Base-by-base conservation (phyloP, 2,797 vertebrate species). In the Galaxias olidus region DNA sequence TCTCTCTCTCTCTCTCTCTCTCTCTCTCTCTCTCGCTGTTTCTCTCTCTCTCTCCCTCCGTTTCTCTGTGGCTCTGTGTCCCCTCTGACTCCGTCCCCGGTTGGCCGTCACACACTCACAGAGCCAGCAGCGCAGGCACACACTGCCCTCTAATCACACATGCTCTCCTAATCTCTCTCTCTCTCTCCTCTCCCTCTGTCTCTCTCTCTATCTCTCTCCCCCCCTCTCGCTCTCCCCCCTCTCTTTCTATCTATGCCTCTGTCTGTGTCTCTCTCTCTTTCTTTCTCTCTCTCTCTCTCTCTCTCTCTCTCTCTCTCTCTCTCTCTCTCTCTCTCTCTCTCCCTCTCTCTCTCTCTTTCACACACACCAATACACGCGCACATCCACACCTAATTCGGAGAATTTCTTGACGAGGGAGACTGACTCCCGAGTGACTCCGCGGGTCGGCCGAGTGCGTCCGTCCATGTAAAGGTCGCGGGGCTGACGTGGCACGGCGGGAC, bases 51-150 rank as follows among this genome's bases (percentile, higher is more conserved):
- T 30, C 43, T 59, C 0, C 46, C 57, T 14, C 8, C 20, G 11
- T 20, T 12, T 45, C 15, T 40, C 53, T 41, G 11, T 55, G 17
- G 8, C 51, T 53, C 15, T 52, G 30, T 30, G 30, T 30, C 30
- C 41, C n/a, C 13, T 19, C 9, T 19, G 56, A 57, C 40, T 12
- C 51, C 51, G 59, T 69, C 57, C 45, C 69, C 55, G 58, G 67
- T 65, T 60, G 72, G 53, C 61, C 46, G 0, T 71, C 6, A 9
- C 65, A 51, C 52, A 43, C 45, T 73, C 54, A 61, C 55, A 75
- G 59, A 74, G 48, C 51, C 51, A 68, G 50, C 5, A 1, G 54
- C 60, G 72, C 71, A 77, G 58, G 57, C 58, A 52, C 13, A 59
- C 40, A 18, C 53, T 59, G 65, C 20, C 66, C 54, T 59, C 57